A percentile compares a stretch with the other conserved stretches of the same genome.
These are phyloP conservation scores for Bos taurus DNA, from an alignment of 2,113 vertebrate species.

Conservation along the genomic window DNA sequence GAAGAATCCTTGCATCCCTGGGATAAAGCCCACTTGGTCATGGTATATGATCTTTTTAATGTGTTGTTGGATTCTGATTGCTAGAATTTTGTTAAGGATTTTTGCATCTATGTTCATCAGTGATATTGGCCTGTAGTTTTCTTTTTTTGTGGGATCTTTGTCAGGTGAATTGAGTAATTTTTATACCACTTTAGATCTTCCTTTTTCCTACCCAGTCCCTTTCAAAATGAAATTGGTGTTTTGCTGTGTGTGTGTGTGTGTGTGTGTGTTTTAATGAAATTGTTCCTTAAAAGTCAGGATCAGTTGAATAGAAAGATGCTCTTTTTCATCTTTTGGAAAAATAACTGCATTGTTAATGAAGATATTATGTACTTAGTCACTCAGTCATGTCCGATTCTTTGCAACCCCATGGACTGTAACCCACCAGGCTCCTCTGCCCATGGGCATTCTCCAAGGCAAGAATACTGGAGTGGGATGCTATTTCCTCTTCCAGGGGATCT, in stretches of 20 bases:
- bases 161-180: background rate
- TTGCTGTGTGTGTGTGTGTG: background rate
- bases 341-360: background rate
- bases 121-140: no score
- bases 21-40: no score
- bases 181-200: background rate
- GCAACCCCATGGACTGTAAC: background rate
- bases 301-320: background rate
- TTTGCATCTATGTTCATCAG: no score
- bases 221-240: background rate
- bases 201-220: background rate
- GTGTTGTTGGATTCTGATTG: no score
- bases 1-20: no score
- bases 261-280: background rate
- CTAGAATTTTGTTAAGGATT: no score
- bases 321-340: background rate
- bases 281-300: background rate
- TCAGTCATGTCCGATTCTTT: background rate
- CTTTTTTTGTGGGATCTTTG: no score
- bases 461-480: background rate
- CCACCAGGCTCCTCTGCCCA: background rate
- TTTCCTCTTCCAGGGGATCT: background rate
- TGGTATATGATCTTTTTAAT: no score
- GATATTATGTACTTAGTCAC: background rate
- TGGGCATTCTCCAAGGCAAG: background rate